Percentiles rank a stretch among this genome's conserved stretches.
Evolutionary conservation across 2,113 vertebrate species (phyloP).

Genomic region (Elephas maximus): DNA sequence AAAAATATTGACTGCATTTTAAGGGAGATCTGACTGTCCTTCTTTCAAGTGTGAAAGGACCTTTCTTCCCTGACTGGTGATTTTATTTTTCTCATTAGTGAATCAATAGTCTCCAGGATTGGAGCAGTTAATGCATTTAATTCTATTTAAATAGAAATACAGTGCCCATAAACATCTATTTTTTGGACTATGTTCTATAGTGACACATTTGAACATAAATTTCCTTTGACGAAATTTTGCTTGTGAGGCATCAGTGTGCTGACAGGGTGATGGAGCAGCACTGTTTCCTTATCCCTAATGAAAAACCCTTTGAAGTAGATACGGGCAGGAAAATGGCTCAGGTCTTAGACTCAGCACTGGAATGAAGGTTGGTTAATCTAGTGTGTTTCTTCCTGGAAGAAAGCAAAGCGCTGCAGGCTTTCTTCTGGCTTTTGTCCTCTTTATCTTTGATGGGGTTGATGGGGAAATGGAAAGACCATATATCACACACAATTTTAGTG

Average conservation of each 20-base stretch:
- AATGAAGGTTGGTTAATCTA: not conserved
- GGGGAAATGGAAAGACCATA: not conserved
- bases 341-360: not conserved
- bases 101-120: not conserved
- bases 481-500: not conserved
- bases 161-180: not conserved
- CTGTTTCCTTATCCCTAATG: not conserved
- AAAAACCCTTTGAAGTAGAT: not conserved
- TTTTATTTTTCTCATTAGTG: not conserved
- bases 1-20: not conserved
- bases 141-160: not conserved
- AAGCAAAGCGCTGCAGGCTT: not conserved
- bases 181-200: not conserved
- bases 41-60: not conserved
- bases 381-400: not conserved
- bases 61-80: not conserved
- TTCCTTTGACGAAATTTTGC: not conserved
- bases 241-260: not conserved
- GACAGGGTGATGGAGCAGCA: accelerated
- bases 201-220: not conserved
- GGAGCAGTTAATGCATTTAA: not conserved
- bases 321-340: not conserved
- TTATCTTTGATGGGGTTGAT: not conserved
- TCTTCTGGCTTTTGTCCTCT: not conserved
- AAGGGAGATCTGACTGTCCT: not conserved